phyloP scores from a whole-genome alignment of 1,140 invertebrate species.

The Drosophila truncata region DNA sequence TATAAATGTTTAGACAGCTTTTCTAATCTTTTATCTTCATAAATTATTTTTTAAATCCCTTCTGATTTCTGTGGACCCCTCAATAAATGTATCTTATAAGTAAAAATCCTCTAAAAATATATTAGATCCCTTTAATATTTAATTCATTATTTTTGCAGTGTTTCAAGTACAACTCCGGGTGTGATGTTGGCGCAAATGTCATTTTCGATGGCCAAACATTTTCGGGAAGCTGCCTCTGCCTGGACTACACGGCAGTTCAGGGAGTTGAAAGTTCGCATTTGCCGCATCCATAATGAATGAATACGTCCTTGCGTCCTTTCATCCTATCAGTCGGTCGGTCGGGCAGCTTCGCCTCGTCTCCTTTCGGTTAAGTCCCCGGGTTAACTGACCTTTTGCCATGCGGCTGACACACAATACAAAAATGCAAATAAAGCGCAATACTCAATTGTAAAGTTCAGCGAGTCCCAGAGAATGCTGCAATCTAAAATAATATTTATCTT shows the following conservation, averaged over 20 bases:
- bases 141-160: not conserved
- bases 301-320: conserved; percentile 22
- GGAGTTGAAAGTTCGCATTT: conserved; percentile 64
- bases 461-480: conserved; percentile 17
- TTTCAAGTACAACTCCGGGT: conserved; percentile 37
- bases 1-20: too few species aligned
- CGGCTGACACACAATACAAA: conserved; percentile 30
- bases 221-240: conserved; percentile 33
- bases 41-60: too few species aligned
- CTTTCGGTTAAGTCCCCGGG: conserved; percentile 54
- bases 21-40: too few species aligned
- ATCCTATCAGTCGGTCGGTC: not conserved
- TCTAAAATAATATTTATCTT: conserved; percentile 32
- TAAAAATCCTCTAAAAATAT: not conserved
- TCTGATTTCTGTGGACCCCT: too few species aligned
- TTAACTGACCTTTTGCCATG: conserved; percentile 73
- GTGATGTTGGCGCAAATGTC: conserved; percentile 74
- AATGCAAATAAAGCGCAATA: conserved; percentile 36
- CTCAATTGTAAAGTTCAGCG: conserved; percentile 22
- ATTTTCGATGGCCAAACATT: conserved; percentile 57
- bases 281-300: conserved; percentile 73
- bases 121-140: not conserved
- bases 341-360: conserved; percentile 29
- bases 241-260: conserved; percentile 17
- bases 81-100: too few species aligned